Conservation (phyloP, 2,888 invertebrate genomes). For the Eupithecia subumbrata region DNA sequence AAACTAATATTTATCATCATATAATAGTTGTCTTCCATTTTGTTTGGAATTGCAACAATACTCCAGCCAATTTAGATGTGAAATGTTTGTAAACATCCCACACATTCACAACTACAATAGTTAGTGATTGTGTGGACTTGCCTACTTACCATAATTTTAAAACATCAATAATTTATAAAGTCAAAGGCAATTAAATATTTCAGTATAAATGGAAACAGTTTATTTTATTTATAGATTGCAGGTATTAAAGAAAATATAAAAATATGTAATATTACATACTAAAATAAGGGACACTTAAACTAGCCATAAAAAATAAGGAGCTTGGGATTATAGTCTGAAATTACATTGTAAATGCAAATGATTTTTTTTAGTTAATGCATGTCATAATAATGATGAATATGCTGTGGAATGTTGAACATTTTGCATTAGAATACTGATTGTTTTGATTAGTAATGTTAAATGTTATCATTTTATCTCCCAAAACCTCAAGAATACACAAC, state of each 20-base stretch:
- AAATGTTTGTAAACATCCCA: too few species aligned
- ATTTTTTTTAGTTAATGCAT: constrained; percentile 1
- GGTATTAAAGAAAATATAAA: constrained; percentile 68
- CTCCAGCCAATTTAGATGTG: too few species aligned
- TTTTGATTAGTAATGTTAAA: constrained; percentile 26
- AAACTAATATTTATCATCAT: neutral
- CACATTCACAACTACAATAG: neutral
- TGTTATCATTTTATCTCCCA: constrained; percentile 30
- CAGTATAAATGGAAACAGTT: constrained; percentile 75
- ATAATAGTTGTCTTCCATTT: neutral
- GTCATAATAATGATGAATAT: constrained; percentile 50
- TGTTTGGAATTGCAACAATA: neutral
- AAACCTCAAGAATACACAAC: constrained; percentile 23
- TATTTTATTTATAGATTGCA: constrained; percentile 73
- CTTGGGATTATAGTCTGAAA: constrained; percentile 14
- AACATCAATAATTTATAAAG: neutral
- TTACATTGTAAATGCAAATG: neutral
- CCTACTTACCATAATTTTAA: neutral
- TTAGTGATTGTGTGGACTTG: neutral
- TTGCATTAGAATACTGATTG: constrained; percentile 31
- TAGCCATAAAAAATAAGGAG: constrained; percentile 50
- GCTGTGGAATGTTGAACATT: constrained; percentile 69
- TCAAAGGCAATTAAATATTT: constrained; percentile 51
- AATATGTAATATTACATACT: constrained; percentile 62
- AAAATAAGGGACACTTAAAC: constrained; percentile 66